These are phyloP conservation scores for Dreissena rostriformis DNA, from an alignment of 1,140 invertebrate genomes.

Conservation along the genomic window DNA sequence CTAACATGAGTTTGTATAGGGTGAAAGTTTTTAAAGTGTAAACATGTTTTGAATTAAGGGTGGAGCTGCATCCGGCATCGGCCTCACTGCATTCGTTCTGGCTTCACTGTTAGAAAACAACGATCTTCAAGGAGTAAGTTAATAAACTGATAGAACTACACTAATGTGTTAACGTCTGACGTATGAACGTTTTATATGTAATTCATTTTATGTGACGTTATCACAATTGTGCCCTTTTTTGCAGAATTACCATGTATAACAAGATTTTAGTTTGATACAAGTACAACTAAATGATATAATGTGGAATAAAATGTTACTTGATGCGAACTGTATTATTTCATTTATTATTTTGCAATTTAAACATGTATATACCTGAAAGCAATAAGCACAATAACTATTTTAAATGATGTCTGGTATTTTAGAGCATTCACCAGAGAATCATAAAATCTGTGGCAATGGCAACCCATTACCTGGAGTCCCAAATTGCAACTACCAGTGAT, in stretches of 20 bases:
- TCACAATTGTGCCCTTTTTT: too few species aligned
- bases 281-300: too few species aligned
- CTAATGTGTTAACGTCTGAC: too few species aligned
- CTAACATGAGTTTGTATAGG: too few species aligned
- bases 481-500: slow-evolving; percentile 86
- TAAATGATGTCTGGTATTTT: background rate
- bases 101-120: slow-evolving; percentile 82
- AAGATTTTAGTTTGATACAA: too few species aligned
- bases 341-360: background rate
- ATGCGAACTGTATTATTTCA: too few species aligned
- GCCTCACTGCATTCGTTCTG: slow-evolving; percentile 77
- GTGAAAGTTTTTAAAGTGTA: too few species aligned
- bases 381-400: background rate
- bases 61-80: slow-evolving; percentile 82
- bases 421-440: slow-evolving; percentile 82
- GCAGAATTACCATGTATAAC: too few species aligned
- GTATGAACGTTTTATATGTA: too few species aligned
- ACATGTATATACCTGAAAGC: background rate
- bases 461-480: slow-evolving; percentile 89
- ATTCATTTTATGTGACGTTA: too few species aligned
- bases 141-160: background rate
- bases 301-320: too few species aligned
- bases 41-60: slow-evolving; percentile 81
- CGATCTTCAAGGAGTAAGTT: slow-evolving; percentile 70
- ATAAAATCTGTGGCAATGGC: slow-evolving; percentile 87